Conservation (phyloP, 2,888 invertebrate genomes). For the Pogonocherus hispidulus region DNA sequence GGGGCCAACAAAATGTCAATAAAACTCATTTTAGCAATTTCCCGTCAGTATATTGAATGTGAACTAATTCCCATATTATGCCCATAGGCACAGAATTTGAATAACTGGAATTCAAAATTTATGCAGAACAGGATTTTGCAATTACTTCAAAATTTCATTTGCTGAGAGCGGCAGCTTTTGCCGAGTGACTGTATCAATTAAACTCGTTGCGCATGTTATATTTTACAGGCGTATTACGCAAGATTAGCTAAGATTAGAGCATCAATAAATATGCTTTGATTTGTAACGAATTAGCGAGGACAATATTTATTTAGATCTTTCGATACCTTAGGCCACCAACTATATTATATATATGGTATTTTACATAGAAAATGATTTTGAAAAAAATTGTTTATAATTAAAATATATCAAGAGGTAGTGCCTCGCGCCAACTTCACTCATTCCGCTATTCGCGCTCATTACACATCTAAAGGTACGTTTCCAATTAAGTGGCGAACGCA, state of each 20-base stretch:
- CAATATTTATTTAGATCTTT: background rate
- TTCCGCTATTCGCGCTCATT: too few relatives aligned
- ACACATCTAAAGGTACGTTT: too few relatives aligned
- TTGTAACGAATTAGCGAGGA: slow-evolving; percentile 31
- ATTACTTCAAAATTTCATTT: slow-evolving; percentile 21
- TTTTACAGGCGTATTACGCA: slow-evolving; percentile 48
- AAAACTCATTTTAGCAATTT: background rate
- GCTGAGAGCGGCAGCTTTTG: background rate
- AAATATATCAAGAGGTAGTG: too few relatives aligned
- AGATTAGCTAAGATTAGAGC: slow-evolving; percentile 38
- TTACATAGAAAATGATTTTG: too few relatives aligned
- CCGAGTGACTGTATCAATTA: slow-evolving; percentile 9
- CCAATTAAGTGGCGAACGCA: too few relatives aligned
- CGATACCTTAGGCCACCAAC: too few relatives aligned
- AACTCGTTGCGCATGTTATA: slow-evolving; percentile 20
- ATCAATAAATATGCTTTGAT: slow-evolving; percentile 31
- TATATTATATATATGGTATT: too few relatives aligned
- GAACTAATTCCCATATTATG: background rate
- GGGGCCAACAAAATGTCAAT: background rate
- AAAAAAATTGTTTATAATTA: too few relatives aligned
- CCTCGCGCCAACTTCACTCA: too few relatives aligned
- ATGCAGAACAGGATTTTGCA: slow-evolving; percentile 10
- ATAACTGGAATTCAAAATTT: slow-evolving; percentile 20
- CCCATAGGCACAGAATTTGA: background rate
- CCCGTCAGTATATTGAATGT: background rate